Conservation (phyloP, 2,797 vertebrate genomes). For the Amblyraja radiata region DNA sequence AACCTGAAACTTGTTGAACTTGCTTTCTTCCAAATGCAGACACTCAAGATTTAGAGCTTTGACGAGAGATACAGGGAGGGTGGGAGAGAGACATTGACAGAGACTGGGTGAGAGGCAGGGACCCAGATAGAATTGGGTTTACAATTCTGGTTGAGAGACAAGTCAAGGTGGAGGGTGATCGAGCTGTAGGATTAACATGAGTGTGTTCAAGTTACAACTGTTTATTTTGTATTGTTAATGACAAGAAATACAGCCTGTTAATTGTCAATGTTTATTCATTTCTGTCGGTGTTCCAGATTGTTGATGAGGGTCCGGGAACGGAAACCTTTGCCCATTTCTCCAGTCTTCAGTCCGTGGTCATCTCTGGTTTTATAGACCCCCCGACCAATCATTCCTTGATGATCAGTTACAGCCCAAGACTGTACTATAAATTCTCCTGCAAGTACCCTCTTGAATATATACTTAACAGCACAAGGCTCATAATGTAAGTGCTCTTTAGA, state of each 20-base stretch:
- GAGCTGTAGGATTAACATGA: too few species aligned
- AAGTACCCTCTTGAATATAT: conserved; percentile 66
- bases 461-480: conserved; percentile 63
- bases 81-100: not conserved
- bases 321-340: conserved; percentile 54
- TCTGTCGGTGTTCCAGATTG: conserved; percentile 51
- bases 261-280: not conserved
- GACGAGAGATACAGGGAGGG: too few species aligned
- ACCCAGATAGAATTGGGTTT: too few species aligned
- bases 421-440: conserved; percentile 70
- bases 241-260: not conserved
- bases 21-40: too few species aligned
- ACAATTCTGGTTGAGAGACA: too few species aligned
- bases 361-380: conserved; percentile 62
- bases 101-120: not conserved
- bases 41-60: too few species aligned
- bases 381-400: conserved; percentile 47
- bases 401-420: conserved; percentile 66
- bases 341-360: conserved; percentile 59
- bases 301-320: conserved; percentile 56
- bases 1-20: too few species aligned
- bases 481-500: conserved; percentile 53
- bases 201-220: too few species aligned
- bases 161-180: too few species aligned
- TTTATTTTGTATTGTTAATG: too few species aligned